These are phyloP conservation scores for Dicentrarchus labrax DNA, from an alignment of 2,113 vertebrate species.

Conservation along the genomic window DNA sequence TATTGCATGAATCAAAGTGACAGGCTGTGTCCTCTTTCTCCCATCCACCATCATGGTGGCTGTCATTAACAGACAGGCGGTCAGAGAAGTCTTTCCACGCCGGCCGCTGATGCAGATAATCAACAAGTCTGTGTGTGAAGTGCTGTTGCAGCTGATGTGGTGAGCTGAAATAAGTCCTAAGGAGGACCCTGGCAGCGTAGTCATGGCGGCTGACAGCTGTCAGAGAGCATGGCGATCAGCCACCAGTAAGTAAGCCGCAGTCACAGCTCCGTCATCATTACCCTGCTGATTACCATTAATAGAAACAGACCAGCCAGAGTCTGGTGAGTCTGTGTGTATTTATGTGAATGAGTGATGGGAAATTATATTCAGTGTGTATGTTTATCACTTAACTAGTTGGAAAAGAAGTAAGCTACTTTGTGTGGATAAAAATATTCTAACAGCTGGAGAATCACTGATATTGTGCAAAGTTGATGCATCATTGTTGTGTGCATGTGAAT, in stretches of 20 bases:
- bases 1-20: constrained; percentile 80
- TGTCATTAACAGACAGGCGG: constrained; percentile 78
- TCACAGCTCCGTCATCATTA: constrained; percentile 72
- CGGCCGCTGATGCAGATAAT: constrained; percentile 65
- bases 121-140: constrained; percentile 76
- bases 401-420: constrained; percentile 12
- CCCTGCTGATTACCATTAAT: constrained; percentile 73
- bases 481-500: neutral
- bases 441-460: neutral
- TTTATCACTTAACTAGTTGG: constrained; percentile 28
- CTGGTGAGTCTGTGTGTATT: constrained; percentile 41
- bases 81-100: constrained; percentile 67
- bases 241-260: constrained; percentile 66
- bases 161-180: constrained; percentile 73
- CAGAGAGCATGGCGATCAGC: constrained; percentile 76
- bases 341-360: constrained; percentile 35
- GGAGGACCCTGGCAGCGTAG: constrained; percentile 64
- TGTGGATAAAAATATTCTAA: neutral
- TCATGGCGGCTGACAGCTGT: constrained; percentile 81
- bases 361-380: constrained; percentile 27
- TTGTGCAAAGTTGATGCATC: neutral
- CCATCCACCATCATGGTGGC: constrained; percentile 67
- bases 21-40: constrained; percentile 73
- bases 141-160: constrained; percentile 60
- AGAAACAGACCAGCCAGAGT: constrained; percentile 64